Evolutionary conservation across 2,888 invertebrate genomes (phyloP).

Genomic region (Hypolimnas misippus): DNA sequence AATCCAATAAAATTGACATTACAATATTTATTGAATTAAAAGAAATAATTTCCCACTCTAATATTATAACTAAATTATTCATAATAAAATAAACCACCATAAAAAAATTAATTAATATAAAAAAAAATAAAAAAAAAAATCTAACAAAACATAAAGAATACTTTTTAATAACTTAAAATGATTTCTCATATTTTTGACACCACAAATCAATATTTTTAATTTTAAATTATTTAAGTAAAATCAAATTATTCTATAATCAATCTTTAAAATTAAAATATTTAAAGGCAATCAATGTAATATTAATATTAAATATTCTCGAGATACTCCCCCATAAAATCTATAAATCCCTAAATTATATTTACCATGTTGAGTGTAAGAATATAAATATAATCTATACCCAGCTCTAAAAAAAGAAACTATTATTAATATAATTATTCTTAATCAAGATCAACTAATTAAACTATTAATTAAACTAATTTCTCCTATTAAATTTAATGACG

Average conservation of each 20-base stretch:
- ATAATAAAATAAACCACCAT: constrained; percentile 72
- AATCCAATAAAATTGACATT: constrained; percentile 70
- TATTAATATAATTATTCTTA: constrained; percentile 80
- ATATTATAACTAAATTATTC: constrained; percentile 53
- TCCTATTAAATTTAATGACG: constrained; percentile 86
- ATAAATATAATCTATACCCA: constrained; percentile 86
- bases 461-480: constrained; percentile 87
- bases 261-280: constrained; percentile 85
- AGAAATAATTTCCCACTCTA: constrained; percentile 82
- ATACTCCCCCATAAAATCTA: constrained; percentile 64
- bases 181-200: constrained; percentile 81
- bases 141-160: constrained; percentile 66
- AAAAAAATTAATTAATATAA: constrained; percentile 62
- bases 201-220: constrained; percentile 88
- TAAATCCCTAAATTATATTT: constrained; percentile 75
- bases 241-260: constrained; percentile 78
- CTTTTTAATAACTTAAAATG: constrained; percentile 80
- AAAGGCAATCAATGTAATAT: constrained; percentile 86
- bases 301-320: constrained; percentile 85
- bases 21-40: constrained; percentile 76
- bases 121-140: constrained; percentile 76
- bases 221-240: constrained; percentile 86
- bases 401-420: constrained; percentile 86
- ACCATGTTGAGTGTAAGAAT: constrained; percentile 86
- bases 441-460: constrained; percentile 77